phyloP scores from a whole-genome alignment of 2,113 vertebrate genomes.

The Phyllostomus discolor region DNA sequence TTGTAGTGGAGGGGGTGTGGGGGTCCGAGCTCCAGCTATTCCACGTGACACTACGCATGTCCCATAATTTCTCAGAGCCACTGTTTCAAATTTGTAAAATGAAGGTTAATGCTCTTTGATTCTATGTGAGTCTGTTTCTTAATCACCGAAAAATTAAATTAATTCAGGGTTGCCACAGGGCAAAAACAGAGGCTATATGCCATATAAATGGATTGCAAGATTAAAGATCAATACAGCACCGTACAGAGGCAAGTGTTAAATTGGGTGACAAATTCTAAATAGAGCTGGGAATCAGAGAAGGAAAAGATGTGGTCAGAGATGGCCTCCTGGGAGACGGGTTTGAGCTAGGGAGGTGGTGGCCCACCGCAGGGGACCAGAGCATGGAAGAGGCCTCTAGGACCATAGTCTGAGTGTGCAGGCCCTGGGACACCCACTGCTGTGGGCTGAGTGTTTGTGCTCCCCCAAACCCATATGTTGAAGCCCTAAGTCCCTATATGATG shows the following conservation, averaged over 20 bases:
- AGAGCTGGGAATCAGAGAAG: background rate
- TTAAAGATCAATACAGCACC: background rate
- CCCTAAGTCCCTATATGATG: background rate
- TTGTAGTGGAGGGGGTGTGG: accelerated
- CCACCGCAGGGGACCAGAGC: too few species aligned
- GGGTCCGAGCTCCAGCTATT: background rate
- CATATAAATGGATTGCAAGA: background rate
- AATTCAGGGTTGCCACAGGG: background rate
- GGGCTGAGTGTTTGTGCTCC: background rate
- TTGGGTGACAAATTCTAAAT: background rate
- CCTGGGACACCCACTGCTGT: accelerated
- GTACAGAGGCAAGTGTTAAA: background rate
- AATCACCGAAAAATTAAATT: background rate
- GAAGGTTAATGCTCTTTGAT: background rate
- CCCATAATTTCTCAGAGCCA: background rate
- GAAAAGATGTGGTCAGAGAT: background rate
- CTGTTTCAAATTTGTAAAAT: background rate
- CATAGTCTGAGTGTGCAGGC: background rate
- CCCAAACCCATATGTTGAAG: background rate
- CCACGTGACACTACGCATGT: accelerated
- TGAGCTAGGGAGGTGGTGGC: background rate
- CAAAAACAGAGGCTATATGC: background rate
- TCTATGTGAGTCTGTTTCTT: background rate
- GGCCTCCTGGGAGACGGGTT: background rate
- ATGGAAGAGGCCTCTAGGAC: background rate